These are phyloP conservation scores for Beris morrisii DNA, from an alignment of 2,888 invertebrate genomes.

Conservation along the genomic window DNA sequence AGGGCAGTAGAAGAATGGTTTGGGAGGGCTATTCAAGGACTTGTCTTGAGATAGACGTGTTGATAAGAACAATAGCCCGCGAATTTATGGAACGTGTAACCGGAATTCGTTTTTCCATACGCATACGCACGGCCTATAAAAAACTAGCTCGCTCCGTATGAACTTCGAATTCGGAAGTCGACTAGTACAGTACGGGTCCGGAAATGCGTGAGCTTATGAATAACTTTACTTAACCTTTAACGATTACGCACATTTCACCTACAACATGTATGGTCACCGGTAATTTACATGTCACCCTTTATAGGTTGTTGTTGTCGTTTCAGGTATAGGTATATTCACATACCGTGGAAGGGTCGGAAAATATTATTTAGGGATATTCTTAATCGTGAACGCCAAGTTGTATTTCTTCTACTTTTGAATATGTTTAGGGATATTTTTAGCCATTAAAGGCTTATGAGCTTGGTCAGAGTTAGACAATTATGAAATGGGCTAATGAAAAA, in stretches of 20 bases:
- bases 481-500: too few species aligned
- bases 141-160: background rate
- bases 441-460: too few species aligned
- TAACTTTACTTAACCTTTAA: constrained; percentile 37
- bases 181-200: constrained; percentile 23
- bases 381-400: too few species aligned
- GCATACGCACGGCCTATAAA: constrained; percentile 5
- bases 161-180: constrained; percentile 23
- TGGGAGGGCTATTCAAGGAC: constrained; percentile 19
- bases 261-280: constrained; percentile 34
- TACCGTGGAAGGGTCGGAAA: too few species aligned
- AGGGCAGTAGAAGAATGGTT: too few species aligned
- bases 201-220: constrained; percentile 39
- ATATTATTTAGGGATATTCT: too few species aligned
- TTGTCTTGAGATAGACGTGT: constrained; percentile 33
- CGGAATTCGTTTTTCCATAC: constrained; percentile 35
- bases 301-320: background rate
- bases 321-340: too few species aligned
- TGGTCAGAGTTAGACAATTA: too few species aligned
- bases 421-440: too few species aligned
- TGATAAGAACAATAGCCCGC: constrained; percentile 35
- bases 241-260: constrained; percentile 29
- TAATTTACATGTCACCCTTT: constrained; percentile 36
- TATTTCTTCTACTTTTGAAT: too few species aligned
- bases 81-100: constrained; percentile 37